phyloP scores from a whole-genome alignment of 2,888 invertebrate species.

The Idaea straminata region DNA sequence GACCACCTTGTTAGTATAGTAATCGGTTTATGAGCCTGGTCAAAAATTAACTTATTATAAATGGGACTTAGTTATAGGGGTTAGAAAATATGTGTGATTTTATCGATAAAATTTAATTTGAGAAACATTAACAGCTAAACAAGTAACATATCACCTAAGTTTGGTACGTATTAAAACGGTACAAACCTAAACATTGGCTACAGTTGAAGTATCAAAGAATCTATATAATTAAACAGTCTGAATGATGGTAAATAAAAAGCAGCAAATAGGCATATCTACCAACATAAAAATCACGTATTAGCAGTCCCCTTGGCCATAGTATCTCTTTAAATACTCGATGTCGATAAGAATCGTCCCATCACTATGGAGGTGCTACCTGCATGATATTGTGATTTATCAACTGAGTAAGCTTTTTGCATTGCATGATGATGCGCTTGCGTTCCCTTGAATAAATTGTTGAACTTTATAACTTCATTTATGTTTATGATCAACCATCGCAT shows the following conservation, averaged over 20 bases:
- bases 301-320: not conserved
- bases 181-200: too few species aligned
- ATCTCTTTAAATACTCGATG: slow-evolving; percentile 2
- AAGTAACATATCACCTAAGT: too few species aligned
- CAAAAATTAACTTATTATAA: slow-evolving; percentile 68
- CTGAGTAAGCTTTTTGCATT: slow-evolving; percentile 43
- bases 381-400: slow-evolving; percentile 52
- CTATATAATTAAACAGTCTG: too few species aligned
- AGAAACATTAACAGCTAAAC: not conserved
- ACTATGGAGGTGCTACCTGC: slow-evolving; percentile 40
- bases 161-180: too few species aligned
- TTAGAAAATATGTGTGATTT: slow-evolving; percentile 16
- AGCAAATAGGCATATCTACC: not conserved
- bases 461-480: slow-evolving; percentile 31
- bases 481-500: slow-evolving; percentile 8
- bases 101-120: slow-evolving; percentile 31
- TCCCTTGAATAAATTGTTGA: slow-evolving; percentile 42
- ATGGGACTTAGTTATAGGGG: slow-evolving; percentile 42
- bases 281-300: slow-evolving; percentile 7
- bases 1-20: slow-evolving; percentile 72
- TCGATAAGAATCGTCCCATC: slow-evolving; percentile 26
- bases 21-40: slow-evolving; percentile 69
- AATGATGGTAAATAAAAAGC: too few species aligned
- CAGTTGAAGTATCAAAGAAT: too few species aligned
- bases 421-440: slow-evolving; percentile 42